Conservation (phyloP, 2,797 vertebrate genomes). For the Sciurus carolinensis region DNA sequence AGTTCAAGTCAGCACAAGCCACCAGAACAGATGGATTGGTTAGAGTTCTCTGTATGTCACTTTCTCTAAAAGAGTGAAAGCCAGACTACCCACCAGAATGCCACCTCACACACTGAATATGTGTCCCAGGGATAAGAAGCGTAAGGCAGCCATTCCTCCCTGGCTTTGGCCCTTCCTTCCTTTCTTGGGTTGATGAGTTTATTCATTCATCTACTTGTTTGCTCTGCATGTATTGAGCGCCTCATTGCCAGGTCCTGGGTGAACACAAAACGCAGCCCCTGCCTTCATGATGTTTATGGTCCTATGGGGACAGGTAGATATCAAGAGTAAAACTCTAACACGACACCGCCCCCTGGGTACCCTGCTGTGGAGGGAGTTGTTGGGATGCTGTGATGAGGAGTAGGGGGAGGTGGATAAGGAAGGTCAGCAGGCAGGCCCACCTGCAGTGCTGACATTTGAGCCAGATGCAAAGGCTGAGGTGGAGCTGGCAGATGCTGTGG, state of each 20-base stretch:
- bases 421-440: not conserved
- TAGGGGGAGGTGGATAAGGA: not conserved
- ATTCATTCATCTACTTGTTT: not conserved
- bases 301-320: not conserved
- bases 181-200: not conserved
- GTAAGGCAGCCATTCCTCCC: too few species aligned
- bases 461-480: not conserved
- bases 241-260: not conserved
- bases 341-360: not conserved
- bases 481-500: not conserved
- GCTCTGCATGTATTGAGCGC: not conserved
- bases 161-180: not conserved
- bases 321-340: not conserved
- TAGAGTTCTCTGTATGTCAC: not conserved
- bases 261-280: not conserved
- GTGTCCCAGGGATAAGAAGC: not conserved
- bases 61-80: conserved; percentile 29
- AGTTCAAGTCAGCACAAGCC: not conserved
- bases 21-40: not conserved
- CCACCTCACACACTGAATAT: not conserved
- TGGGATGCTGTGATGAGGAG: not conserved
- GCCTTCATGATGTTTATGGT: not conserved
- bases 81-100: not conserved
- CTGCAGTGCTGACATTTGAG: not conserved
- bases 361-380: not conserved